Evolutionary conservation across 2,797 vertebrate genomes (phyloP), one percentile per base, ranked within the genome.

Genomic region (Lemur catta): DNA sequence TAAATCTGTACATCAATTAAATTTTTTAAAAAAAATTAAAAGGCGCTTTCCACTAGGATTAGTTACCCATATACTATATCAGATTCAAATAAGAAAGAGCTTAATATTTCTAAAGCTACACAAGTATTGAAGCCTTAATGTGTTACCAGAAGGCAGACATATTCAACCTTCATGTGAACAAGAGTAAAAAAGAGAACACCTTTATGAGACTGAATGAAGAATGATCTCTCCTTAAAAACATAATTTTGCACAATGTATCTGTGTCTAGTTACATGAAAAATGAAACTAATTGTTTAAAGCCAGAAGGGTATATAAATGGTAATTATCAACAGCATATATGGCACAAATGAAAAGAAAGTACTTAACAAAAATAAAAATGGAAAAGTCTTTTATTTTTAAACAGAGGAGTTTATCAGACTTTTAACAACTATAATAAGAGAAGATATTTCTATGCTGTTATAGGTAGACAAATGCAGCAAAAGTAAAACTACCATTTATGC

Each of bases 311-410:
- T 57, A 72, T 74, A 92, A 91, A 87, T 28, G 46, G 41, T 28
- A 85, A 81, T 86, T 84, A 87, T 67, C 84, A 95, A 81, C n/a
- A 55, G 69, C 18, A 59, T 89, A 69, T 69, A 84, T 38, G 63
- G 50, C 46, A 90, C 38, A 88, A 95, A 95, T 78, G 35, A 92
- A 95, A 86, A 96, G 43, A 97, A 96, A 87, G 0, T 89, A 63
- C 63, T 91, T 71, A 88, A 84, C 22, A 41, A 41, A 96, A 89
- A 96, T 89, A 50, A 92, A 96, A 82, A 91, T 61, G 65, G 38
- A 81, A 92, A 95, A n/a, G 61, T 18, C 55, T 87, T 97, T 59
- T 84, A 82, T 71, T 65, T 38, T 88, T 93, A 93, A 95, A 95
- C n/a, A 38, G 59, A 89, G 50, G 22, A 65, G 35, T 75, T 94